Evolutionary conservation across 2,888 invertebrate genomes (phyloP), one percentile per base, ranked within the genome.

Genomic region (Cryptus viduatorius): DNA sequence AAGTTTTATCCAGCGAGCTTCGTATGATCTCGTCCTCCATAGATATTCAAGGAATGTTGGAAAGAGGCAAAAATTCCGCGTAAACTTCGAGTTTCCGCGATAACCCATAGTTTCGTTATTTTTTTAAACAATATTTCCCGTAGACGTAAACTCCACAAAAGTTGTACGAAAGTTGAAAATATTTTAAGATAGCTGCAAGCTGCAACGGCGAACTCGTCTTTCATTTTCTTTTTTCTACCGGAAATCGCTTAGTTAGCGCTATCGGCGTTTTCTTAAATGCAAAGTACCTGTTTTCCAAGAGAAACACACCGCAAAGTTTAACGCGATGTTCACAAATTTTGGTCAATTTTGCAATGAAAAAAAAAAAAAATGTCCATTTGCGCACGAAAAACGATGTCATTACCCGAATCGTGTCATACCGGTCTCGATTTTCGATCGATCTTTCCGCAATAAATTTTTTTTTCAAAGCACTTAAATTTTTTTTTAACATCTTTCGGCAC

Each of bases 191-290:
- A 37, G 37, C 50, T 12, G 1, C 50, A 31, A 65, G 64, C 64
- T 64, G 31, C n/a, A 50, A 31, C 64, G 50, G 65, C 50, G 50
- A 42, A 37, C 14, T 31, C 14, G 29, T 29, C 14, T 14, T 31
- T 61, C 24, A 61, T 61, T 31, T 61, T 31, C 5, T 12, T 61
- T 61, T 29, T 29, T 1, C 14, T 61, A 10, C 12, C 4, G 31
- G n/a, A 29, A 61, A 61, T 61, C 31, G 31, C 14, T 61, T 14
- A 29, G 31, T 61, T 31, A 61, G 31, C 59, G 48, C 3, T 69
- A 69, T 69, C 48, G 48, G 19, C 14, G 72, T 46, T 72, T 72
- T 56, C 72, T 31, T 42, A 12, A 29, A 61, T 24, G 7, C 48
- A n/a, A 7, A 46, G 48, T 8, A 31, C 31, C 44, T 29, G 56